Conservation (phyloP, 35 echinoderm and acorn worm species). For the Lytechinus pictus region DNA sequence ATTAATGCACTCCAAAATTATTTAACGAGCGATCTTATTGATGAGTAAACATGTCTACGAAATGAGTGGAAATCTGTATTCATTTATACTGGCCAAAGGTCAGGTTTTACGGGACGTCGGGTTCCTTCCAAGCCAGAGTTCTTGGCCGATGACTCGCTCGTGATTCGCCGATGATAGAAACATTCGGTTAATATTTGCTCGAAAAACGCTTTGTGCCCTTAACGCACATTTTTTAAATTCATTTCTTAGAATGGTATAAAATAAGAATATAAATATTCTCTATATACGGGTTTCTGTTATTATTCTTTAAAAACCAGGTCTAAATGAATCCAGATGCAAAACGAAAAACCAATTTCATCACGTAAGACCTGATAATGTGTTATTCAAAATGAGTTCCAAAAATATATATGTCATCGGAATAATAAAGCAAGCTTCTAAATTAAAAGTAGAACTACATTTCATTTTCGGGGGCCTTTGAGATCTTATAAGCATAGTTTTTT, state of each 20-base stretch:
- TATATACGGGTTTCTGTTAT: not conserved
- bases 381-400: no score
- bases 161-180: not conserved
- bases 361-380: no score
- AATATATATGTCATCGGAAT: no score
- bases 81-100: not conserved
- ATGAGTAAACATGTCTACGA: not conserved
- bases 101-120: not conserved
- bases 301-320: not conserved
- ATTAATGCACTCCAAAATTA: not conserved
- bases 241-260: not conserved
- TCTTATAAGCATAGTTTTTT: no score
- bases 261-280: not conserved
- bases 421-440: no score
- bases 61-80: not conserved
- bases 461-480: no score
- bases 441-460: no score
- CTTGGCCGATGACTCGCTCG: not conserved
- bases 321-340: not conserved
- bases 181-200: not conserved
- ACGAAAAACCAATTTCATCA: not conserved
- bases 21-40: conserved; percentile 1
- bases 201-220: not conserved
- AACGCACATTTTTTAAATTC: not conserved
- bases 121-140: not conserved